Conservation (phyloP, 2,797 vertebrate genomes). For the Leptodactylus fallax region DNA sequence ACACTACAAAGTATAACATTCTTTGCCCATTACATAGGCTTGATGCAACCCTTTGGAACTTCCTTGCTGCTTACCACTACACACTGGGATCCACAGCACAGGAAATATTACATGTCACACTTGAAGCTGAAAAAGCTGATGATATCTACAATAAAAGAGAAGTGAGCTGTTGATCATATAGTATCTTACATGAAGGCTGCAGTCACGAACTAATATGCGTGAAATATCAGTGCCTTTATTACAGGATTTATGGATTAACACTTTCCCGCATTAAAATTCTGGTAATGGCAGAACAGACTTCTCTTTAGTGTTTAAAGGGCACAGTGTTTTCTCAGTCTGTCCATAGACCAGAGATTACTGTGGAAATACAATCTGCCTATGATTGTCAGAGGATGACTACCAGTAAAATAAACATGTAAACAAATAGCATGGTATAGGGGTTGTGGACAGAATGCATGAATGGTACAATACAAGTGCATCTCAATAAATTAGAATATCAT, state of each 20-base stretch:
- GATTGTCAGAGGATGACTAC: no score
- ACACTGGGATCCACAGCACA: constrained; percentile 31
- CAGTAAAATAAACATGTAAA: no score
- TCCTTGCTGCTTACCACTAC: constrained; percentile 35
- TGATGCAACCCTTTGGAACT: constrained; percentile 31
- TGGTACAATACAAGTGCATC: no score
- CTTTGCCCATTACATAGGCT: constrained; percentile 37
- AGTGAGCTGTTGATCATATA: neutral
- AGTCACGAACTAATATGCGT: neutral
- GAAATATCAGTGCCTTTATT: neutral
- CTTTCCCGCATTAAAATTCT: neutral
- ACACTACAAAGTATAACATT: constrained; percentile 31
- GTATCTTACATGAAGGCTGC: neutral
- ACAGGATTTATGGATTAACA: constrained; percentile 17
- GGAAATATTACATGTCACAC: constrained; percentile 57
- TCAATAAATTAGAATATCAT: no score
- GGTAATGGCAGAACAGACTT: neutral
- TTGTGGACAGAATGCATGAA: no score
- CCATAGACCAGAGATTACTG: neutral
- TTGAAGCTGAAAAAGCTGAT: constrained; percentile 30
- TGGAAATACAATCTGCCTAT: neutral
- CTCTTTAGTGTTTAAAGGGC: neutral
- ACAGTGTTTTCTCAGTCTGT: neutral
- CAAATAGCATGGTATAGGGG: no score
- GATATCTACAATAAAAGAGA: constrained; percentile 18